Percentiles rank a stretch among this genome's conserved stretches.
Conservation (phyloP, 2,113 vertebrate genomes). For the Pipa parva region DNA sequence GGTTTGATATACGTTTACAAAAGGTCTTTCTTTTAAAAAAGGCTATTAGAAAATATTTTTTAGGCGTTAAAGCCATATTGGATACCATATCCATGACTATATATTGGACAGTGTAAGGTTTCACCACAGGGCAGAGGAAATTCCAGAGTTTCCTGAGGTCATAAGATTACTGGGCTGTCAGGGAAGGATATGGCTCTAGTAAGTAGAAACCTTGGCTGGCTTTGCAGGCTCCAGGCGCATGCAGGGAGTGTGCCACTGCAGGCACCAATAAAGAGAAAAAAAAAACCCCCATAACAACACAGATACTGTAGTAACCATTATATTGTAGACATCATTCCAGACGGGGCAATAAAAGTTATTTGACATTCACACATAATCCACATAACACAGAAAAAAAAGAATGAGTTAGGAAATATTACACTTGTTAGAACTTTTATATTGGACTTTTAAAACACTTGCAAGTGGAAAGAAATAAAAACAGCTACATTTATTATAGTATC, state of each 20-base stretch:
- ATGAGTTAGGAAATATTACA: background rate
- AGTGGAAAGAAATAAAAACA: background rate
- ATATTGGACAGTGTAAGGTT: background rate
- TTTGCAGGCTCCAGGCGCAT: slow-evolving; percentile 9
- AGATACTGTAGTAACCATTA: slow-evolving; percentile 4
- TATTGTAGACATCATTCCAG: background rate
- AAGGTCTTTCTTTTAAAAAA: too few relatives aligned
- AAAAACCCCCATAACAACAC: too few relatives aligned
- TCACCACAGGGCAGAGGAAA: slow-evolving; percentile 26
- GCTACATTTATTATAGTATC: background rate
- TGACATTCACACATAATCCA: background rate
- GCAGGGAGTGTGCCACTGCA: slow-evolving; percentile 22
- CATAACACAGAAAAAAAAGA: background rate
- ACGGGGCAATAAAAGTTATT: background rate
- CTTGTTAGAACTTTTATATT: background rate
- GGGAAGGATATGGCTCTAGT: slow-evolving; percentile 19
- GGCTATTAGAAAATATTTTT: too few relatives aligned
- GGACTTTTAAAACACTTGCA: background rate
- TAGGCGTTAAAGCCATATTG: too few relatives aligned
- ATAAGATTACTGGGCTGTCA: slow-evolving; percentile 17
- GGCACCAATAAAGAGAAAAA: slow-evolving; percentile 1
- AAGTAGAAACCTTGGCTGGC: slow-evolving; percentile 20
- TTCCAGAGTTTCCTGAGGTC: slow-evolving; percentile 20
- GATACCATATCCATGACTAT: too few relatives aligned
- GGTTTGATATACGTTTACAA: too few relatives aligned